These are phyloP conservation scores for Drosophila subpulchrella DNA, from an alignment of 1,140 invertebrate genomes.

Conservation along the genomic window DNA sequence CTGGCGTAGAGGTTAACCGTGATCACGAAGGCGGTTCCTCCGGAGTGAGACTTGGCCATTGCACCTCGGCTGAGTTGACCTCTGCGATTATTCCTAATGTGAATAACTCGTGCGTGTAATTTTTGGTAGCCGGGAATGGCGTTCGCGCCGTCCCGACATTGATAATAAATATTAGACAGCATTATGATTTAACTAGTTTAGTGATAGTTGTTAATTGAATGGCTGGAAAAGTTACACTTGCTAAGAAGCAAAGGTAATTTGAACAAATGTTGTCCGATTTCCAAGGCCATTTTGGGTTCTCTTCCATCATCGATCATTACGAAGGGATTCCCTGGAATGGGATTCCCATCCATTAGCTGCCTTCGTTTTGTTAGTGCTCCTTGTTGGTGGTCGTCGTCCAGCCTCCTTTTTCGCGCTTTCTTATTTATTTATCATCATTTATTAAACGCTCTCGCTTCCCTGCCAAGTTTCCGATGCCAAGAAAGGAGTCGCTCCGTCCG, in stretches of 20 bases:
- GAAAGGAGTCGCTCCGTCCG: slow-evolving; percentile 49
- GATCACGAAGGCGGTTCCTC: slow-evolving; percentile 88
- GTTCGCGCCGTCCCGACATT: slow-evolving; percentile 84
- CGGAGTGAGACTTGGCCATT: slow-evolving; percentile 86
- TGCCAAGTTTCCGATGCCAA: slow-evolving; percentile 62
- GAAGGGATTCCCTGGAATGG: background rate
- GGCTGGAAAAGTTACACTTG: background rate
- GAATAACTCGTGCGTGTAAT: slow-evolving; percentile 84
- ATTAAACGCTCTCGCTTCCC: slow-evolving; percentile 55
- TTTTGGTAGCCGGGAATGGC: slow-evolving; percentile 85
- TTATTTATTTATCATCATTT: slow-evolving; percentile 81
- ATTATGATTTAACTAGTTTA: background rate
- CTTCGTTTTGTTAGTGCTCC: slow-evolving; percentile 27
- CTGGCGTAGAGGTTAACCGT: slow-evolving; percentile 87
- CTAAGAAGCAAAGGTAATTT: slow-evolving; percentile 10
- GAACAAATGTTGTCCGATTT: slow-evolving; percentile 22
- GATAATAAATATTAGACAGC: slow-evolving; percentile 13
- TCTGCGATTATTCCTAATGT: slow-evolving; percentile 84
- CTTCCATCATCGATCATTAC: slow-evolving; percentile 34
- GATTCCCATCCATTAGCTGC: slow-evolving; percentile 52
- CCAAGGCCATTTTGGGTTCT: background rate
- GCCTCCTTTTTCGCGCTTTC: slow-evolving; percentile 59
- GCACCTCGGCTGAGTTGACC: slow-evolving; percentile 84
- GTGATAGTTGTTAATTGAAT: background rate
- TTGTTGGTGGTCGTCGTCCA: slow-evolving; percentile 13